These are phyloP conservation scores for Thamnophis sirtalis DNA, from an alignment of 2,113 vertebrate species.

Conservation along the genomic window DNA sequence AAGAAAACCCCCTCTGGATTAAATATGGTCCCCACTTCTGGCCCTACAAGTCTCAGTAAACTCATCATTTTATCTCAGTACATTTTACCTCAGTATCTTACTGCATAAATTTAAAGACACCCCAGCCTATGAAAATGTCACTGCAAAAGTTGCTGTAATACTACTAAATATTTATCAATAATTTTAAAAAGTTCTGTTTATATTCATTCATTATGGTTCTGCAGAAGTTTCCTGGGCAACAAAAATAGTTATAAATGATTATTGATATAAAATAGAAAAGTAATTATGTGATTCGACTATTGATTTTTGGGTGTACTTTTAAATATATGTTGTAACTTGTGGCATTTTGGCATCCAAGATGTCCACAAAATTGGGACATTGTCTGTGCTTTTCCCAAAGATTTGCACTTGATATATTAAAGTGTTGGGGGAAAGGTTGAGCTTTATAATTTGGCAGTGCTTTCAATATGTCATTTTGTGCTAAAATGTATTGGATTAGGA, in stretches of 20 bases:
- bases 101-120: neutral
- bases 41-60: neutral
- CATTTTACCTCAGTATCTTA: neutral
- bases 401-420: neutral
- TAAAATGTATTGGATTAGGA: neutral
- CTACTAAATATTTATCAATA: constrained; percentile 31
- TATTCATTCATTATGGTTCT: neutral
- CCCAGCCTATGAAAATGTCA: neutral
- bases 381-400: neutral
- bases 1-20: neutral
- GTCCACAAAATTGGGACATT: neutral
- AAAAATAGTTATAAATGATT: neutral
- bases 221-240: neutral
- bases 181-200: neutral
- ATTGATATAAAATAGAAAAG: neutral
- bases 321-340: neutral
- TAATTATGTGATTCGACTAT: neutral
- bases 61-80: neutral
- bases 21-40: constrained; percentile 6
- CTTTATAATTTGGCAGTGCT: neutral
- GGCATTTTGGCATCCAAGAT: neutral
- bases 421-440: neutral
- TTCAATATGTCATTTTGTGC: neutral
- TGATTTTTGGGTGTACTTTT: neutral
- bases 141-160: neutral